Percentiles rank a stretch among this genome's conserved stretches.
These are phyloP conservation scores for Drosophila ustulata DNA, from an alignment of 2,888 invertebrate genomes.

Conservation along the genomic window DNA sequence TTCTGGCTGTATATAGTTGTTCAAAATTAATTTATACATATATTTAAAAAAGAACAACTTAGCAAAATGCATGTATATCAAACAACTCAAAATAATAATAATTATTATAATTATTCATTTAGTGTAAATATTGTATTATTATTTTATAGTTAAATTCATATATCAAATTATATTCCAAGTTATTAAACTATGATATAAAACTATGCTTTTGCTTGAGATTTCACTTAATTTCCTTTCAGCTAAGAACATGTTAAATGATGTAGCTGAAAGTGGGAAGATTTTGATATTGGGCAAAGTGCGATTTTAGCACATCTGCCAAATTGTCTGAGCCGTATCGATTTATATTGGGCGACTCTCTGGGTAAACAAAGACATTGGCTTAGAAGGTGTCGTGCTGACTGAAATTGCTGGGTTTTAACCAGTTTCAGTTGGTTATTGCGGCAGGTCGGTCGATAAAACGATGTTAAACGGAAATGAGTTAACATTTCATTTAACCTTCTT, in stretches of 20 bases:
- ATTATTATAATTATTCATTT: no score
- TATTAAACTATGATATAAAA: no score
- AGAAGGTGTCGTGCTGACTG: constrained; percentile 53
- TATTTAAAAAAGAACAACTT: no score
- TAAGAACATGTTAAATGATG: constrained; percentile 12
- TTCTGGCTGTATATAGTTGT: no score
- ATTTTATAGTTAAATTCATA: no score
- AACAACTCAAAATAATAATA: no score
- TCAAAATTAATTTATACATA: no score
- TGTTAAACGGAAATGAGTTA: constrained; percentile 15
- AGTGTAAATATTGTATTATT: no score
- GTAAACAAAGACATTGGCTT: constrained; percentile 8
- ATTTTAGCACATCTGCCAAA: constrained; percentile 67
- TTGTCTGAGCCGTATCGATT: constrained; percentile 32
- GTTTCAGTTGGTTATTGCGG: constrained; percentile 82
- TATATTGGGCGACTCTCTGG: constrained; percentile 9
- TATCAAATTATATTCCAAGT: no score
- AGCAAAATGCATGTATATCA: no score
- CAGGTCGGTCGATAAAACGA: constrained; percentile 78
- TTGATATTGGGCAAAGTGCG: constrained; percentile 6
- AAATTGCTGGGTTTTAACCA: constrained; percentile 64
- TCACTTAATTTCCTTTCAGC: neutral
- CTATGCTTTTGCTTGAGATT: neutral
- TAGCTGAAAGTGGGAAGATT: constrained; percentile 5
- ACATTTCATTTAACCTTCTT: constrained; percentile 38